A percentile compares a stretch with the other conserved stretches of the same genome.
Evolutionary conservation across 2,888 invertebrate genomes (phyloP).

Genomic region (Campopleginae sp.): DNA sequence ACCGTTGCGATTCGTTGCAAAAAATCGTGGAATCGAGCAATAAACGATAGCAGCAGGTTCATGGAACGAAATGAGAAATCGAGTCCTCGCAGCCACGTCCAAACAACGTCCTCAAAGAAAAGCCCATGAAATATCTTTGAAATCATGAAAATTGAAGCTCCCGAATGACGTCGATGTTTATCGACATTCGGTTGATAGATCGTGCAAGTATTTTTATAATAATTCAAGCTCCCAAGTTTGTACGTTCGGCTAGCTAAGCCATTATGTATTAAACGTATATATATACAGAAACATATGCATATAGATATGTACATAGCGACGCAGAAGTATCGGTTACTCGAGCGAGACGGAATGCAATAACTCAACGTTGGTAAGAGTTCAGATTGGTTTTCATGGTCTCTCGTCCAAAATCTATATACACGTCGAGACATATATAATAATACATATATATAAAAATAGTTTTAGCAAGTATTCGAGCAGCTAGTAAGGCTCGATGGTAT

Average conservation of each 20-base stretch:
- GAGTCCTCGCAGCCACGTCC: background rate
- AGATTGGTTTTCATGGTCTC: slow-evolving; percentile 66
- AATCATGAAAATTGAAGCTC: slow-evolving; percentile 57
- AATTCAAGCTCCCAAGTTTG: slow-evolving; percentile 49
- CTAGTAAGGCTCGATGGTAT: slow-evolving; percentile 24
- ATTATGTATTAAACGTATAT: slow-evolving; percentile 8
- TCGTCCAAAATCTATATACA: slow-evolving; percentile 25
- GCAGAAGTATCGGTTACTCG: slow-evolving; percentile 58
- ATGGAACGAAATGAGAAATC: slow-evolving; percentile 1
- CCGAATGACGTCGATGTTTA: slow-evolving; percentile 65
- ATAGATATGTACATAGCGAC: slow-evolving; percentile 4
- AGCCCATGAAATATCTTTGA: slow-evolving; percentile 39
- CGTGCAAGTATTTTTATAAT: slow-evolving; percentile 64
- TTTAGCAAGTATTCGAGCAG: slow-evolving; percentile 27
- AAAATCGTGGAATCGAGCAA: background rate
- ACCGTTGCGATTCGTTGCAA: background rate
- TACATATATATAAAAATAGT: slow-evolving; percentile 23
- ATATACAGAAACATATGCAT: background rate
- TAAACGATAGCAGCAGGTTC: background rate
- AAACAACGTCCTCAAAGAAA: slow-evolving; percentile 24
- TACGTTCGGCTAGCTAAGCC: slow-evolving; percentile 2
- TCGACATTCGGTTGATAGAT: slow-evolving; percentile 66
- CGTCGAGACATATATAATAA: background rate
- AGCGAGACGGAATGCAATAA: slow-evolving; percentile 57
- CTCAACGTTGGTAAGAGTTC: slow-evolving; percentile 65